Evolutionary conservation across 2,888 invertebrate genomes (phyloP).

Genomic region (Hyles lineata): DNA sequence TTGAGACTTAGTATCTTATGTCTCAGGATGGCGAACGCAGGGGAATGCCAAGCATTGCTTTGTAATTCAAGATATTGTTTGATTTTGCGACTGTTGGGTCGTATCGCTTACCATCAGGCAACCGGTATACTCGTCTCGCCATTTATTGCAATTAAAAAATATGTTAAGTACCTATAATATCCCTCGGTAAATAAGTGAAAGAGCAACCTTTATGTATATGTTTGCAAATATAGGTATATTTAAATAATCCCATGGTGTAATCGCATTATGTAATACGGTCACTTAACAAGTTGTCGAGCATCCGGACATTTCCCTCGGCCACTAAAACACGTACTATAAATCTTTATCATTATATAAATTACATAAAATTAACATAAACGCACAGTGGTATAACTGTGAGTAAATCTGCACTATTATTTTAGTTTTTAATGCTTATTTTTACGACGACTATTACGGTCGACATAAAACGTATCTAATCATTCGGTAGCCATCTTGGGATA

Average conservation of each 20-base stretch:
- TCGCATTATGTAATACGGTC: conserved; percentile 16
- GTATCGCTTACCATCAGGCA: no score
- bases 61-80: no score
- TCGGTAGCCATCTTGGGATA: conserved; percentile 41
- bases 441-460: conserved; percentile 35
- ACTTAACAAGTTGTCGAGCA: conserved; percentile 9
- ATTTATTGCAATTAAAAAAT: no score
- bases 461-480: conserved; percentile 32
- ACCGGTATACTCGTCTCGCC: no score
- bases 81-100: no score
- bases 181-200: no score
- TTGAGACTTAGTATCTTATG: no score
- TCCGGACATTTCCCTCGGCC: not conserved
- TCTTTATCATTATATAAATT: conserved; percentile 26
- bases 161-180: no score
- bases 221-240: no score
- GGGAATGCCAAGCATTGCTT: no score
- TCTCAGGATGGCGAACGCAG: no score
- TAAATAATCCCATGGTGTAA: not conserved
- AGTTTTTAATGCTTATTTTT: not conserved
- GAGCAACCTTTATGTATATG: no score
- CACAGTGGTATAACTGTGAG: conserved; percentile 16
- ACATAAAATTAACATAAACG: conserved; percentile 28
- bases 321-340: conserved; percentile 29
- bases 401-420: conserved; percentile 10